Evolutionary conservation across 1,140 invertebrate genomes (phyloP), one percentile per base, ranked within the genome.

Genomic region (Oedothorax gibbosus): DNA sequence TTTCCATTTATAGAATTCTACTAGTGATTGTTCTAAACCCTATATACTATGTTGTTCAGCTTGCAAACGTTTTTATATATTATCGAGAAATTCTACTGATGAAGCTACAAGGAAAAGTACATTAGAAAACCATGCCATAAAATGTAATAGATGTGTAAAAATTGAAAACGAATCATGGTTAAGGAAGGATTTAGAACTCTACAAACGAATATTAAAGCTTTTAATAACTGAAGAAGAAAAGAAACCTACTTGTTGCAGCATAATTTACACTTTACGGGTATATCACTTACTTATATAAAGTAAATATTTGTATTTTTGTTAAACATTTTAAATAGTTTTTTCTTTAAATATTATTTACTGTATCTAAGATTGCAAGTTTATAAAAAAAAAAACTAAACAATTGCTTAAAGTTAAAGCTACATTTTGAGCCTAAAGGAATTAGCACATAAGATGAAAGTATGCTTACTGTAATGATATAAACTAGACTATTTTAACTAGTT

Each of bases 81-180:
- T 85, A 57, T 49, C 73, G 50, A 2, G 18, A 3, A 49, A 85
- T 62, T 49, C 73, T 15, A 69, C 54, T 53, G 65, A 85, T 71
- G 73, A 85, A 12, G 15, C 21, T n/a, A 15, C 78, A 0, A 65
- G 64, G 9, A 69, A 77, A 53, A 77, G 64, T 51, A 56, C 71
- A 2, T 14, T 68, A 60, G 53, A 66, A 64, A 78, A 54, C 53
- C 64, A 54, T 64, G 77, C 62, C 21, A 51, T 14, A 18, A 85
- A 69, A 62, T 85, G 83, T 50, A 76, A 69, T 15, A 85, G 78
- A 15, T 85, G 83, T 21, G 18, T 62, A 7, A 57, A 85, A 51
- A 57, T 86, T 20, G 68, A 80, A 86, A 86, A 86, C 65, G 85
- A 86, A 86, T 76, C 66, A 15, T 75, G 76, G 69, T 73, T 80